Evolutionary conservation across 2,888 invertebrate species (phyloP), one percentile per base, ranked within the genome.

Genomic region (Anthrax anthrax): DNA sequence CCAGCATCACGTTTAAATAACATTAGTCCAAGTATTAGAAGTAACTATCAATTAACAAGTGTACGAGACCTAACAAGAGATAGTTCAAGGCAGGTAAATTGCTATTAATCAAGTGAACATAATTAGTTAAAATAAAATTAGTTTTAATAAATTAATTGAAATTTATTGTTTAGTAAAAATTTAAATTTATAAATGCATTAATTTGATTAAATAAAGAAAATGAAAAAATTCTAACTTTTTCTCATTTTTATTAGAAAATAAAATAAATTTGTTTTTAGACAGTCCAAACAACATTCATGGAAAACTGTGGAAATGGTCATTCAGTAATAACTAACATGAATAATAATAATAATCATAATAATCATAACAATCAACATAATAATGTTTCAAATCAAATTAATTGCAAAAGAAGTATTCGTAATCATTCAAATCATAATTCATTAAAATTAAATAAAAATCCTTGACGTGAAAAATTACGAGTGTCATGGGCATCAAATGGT

Each of bases 31-130:
- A 55, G 56, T 47, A 51, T 55, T 32, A 50, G 57, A 47, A 58
- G 57, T 48, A 57, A 57, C 52, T 58, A 56, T 44, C 57, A 58
- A 48, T 49, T 58, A 12, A 58, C 57, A 39, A 58, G 57, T 44
- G 55, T 58, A 8, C 52, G 57, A 39, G 57, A 57, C 48, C 52
- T 56, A 38, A 54, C 54, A 29, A 50, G 55, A 43, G 52, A 55
- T 45, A 39, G 51, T 37, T 54, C 55, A n/a, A 50, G 55, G 37
- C 57, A 57, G 52, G 57, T 57, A 51, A 37, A 12, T n/a, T n/a
- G n/a, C n/a, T n/a, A n/a, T 36, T n/a, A n/a, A n/a, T n/a, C n/a
- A n/a, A n/a, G n/a, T n/a, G n/a, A n/a, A n/a, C n/a, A n/a, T n/a
- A n/a, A n/a, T n/a, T n/a, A n/a, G n/a, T n/a, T n/a, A n/a, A n/a